These are phyloP conservation scores for Lophura nycthemera DNA, from an alignment of 2,113 vertebrate species.

Conservation along the genomic window DNA sequence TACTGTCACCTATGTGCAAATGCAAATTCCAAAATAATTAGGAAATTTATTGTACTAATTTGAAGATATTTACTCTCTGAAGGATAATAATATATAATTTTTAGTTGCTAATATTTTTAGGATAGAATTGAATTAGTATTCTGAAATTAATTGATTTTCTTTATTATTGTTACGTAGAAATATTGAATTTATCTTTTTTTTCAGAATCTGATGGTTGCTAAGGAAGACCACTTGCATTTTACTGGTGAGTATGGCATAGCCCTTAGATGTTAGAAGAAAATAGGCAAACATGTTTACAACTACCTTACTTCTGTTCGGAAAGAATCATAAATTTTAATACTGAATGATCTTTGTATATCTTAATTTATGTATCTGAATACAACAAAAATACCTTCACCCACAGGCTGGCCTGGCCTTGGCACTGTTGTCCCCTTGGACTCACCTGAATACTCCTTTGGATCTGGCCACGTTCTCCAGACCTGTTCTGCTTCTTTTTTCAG, in stretches of 20 bases:
- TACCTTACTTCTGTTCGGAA: background rate
- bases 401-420: background rate
- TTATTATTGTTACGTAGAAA: slow-evolving; percentile 51
- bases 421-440: background rate
- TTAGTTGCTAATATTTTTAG: slow-evolving; percentile 55
- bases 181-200: slow-evolving; percentile 56
- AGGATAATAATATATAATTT: slow-evolving; percentile 17
- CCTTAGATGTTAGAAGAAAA: slow-evolving; percentile 53
- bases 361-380: background rate
- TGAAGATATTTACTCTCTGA: background rate
- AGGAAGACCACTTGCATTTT: slow-evolving; percentile 58
- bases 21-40: background rate
- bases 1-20: background rate
- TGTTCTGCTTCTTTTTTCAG: accelerated
- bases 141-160: slow-evolving; percentile 35
- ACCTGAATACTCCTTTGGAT: background rate
- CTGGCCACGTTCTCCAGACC: accelerated
- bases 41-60: background rate
- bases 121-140: slow-evolving; percentile 48
- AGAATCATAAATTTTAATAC: slow-evolving; percentile 3
- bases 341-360: background rate
- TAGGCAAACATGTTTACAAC: slow-evolving; percentile 34
- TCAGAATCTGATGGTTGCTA: slow-evolving; percentile 59
- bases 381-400: background rate
- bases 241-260: slow-evolving; percentile 39